Evolutionary conservation across 1,140 invertebrate species (phyloP).

Genomic region (Lethrus apterus): DNA sequence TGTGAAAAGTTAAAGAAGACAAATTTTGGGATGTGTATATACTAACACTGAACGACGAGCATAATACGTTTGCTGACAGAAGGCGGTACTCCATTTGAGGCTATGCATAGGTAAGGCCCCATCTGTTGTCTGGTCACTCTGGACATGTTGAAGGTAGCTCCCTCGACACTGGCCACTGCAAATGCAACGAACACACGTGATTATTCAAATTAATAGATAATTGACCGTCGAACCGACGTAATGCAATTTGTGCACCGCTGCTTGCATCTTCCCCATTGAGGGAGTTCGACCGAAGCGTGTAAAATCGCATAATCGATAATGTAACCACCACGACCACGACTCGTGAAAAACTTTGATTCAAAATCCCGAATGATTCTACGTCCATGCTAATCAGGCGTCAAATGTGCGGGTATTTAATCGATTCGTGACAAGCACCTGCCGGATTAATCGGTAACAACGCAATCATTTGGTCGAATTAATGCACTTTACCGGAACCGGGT

Average conservation of each 20-base stretch:
- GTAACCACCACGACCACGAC: too few species aligned
- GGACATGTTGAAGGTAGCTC: constrained; percentile 40
- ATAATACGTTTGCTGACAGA: constrained; percentile 70
- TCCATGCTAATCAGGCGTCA: too few species aligned
- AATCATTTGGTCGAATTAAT: too few species aligned
- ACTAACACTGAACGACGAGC: constrained; percentile 70
- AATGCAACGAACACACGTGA: constrained; percentile 14
- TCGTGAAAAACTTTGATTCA: too few species aligned
- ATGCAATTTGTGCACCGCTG: constrained; percentile 7
- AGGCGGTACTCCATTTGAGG: constrained; percentile 72
- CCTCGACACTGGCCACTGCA: constrained; percentile 39
- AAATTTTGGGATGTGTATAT: constrained; percentile 18
- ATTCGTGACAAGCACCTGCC: constrained; percentile 1
- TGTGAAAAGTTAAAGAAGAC: too few species aligned
- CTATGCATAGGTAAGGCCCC: constrained; percentile 45
- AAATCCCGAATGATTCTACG: too few species aligned
- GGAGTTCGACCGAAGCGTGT: not conserved
- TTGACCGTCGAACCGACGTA: constrained; percentile 8
- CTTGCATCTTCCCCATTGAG: constrained; percentile 11
- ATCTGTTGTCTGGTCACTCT: constrained; percentile 40
- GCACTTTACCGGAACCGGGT: too few species aligned
- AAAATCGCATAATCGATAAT: too few species aligned
- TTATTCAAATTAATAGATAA: constrained; percentile 8
- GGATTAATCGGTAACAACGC: too few species aligned
- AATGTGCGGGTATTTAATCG: constrained; percentile 5